phyloP scores from a whole-genome alignment of 2,888 invertebrate genomes.

The Capitulum mitella region DNA sequence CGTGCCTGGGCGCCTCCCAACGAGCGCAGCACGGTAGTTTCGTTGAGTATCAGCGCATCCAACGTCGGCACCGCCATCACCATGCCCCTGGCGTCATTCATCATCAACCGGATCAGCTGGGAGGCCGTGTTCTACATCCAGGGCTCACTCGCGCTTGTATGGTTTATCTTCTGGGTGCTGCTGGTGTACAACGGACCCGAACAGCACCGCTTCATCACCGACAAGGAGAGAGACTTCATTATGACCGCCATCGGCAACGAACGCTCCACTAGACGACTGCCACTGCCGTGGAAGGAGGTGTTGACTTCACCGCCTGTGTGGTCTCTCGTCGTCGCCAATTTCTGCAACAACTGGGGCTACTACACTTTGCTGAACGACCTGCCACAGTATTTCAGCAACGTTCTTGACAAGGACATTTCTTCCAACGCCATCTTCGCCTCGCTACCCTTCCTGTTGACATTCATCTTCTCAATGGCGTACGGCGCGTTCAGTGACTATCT shows the following conservation, averaged over 20 bases:
- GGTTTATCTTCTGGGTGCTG: slow-evolving; percentile 29
- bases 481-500: slow-evolving; percentile 25
- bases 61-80: slow-evolving; percentile 85
- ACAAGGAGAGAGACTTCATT: slow-evolving; percentile 27
- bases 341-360: slow-evolving; percentile 28
- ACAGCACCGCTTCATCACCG: slow-evolving; percentile 31
- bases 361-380: slow-evolving; percentile 28
- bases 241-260: slow-evolving; percentile 10
- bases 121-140: slow-evolving; percentile 83
- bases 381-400: slow-evolving; percentile 27
- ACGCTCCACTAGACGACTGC: not conserved
- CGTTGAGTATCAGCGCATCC: slow-evolving; percentile 46
- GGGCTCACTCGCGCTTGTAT: slow-evolving; percentile 40
- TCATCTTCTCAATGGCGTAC: not conserved
- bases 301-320: not conserved
- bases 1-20: slow-evolving; percentile 90
- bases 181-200: slow-evolving; percentile 24
- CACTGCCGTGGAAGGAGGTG: not conserved
- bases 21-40: slow-evolving; percentile 83
- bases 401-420: slow-evolving; percentile 25
- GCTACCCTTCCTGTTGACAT: slow-evolving; percentile 23
- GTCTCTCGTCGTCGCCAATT: not conserved
- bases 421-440: slow-evolving; percentile 25
- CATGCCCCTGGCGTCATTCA: slow-evolving; percentile 75
- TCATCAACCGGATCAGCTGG: slow-evolving; percentile 76